phyloP scores from a whole-genome alignment of 2,797 vertebrate genomes.

The Falco berigora region DNA sequence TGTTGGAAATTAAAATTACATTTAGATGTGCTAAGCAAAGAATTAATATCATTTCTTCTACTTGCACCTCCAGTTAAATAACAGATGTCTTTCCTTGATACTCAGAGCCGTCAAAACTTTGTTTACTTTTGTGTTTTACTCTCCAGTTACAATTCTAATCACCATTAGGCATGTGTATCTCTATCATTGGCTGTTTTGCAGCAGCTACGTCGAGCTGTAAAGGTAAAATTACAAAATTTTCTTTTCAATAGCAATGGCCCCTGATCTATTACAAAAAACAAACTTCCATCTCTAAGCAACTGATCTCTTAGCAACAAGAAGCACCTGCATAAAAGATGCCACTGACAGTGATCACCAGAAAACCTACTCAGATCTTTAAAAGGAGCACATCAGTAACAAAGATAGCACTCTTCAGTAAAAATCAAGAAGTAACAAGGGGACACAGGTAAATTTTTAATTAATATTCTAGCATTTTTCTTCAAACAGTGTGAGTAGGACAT shows the following conservation, averaged over 20 bases:
- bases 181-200: background rate
- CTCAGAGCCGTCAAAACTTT: background rate
- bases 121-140: background rate
- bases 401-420: constrained; percentile 37
- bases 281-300: constrained; percentile 90
- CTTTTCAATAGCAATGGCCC: constrained; percentile 67
- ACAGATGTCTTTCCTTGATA: background rate
- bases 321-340: constrained; percentile 83
- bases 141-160: background rate
- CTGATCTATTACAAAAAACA: constrained; percentile 72
- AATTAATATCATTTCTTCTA: background rate
- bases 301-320: constrained; percentile 82
- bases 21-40: background rate
- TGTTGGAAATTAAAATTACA: background rate
- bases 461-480: constrained; percentile 60
- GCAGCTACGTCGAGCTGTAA: background rate
- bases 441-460: constrained; percentile 71
- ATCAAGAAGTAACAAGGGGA: constrained; percentile 54
- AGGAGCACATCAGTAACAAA: constrained; percentile 61
- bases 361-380: constrained; percentile 61
- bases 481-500: background rate
- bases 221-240: constrained; percentile 70
- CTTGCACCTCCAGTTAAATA: background rate
- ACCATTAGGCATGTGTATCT: background rate
- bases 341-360: constrained; percentile 74